Evolutionary conservation across 2,888 invertebrate genomes (phyloP), one percentile per base, ranked within the genome.

Genomic region (Papilio elwesi): DNA sequence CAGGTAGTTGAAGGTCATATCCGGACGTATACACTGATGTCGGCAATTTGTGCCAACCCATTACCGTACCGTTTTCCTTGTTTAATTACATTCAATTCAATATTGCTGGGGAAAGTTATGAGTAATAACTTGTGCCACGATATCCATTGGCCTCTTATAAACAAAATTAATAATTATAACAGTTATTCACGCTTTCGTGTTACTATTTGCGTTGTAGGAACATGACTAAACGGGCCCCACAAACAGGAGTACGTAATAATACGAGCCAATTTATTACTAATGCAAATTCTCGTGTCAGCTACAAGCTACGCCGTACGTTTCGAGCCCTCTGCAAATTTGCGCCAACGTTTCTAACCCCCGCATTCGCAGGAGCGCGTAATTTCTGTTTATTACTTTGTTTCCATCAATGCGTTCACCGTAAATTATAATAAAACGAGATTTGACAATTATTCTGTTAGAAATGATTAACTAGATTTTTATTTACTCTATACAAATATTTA

Each of bases 201-300:
- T 26, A 26, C 26, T 26, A 26, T 26, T 26, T 26, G 26, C 4
- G 26, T 26, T 4, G 26, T 26, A 26, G 26, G 2, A 26, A 26
- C 26, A 26, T 26, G 4, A 55, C 26, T 57, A 26, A 57, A 57
- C 57, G 13, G 11, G 52, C 16, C 10, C 26, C 57, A 26, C 36
- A 36, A 57, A 36, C 57, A 57, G 16, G 12, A 36, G 57, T 57
- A 36, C 7, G 57, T 36, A 62, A 62, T 69, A 69, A 26, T 26
- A n/a, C 36, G 55, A 65, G 48, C 67, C 59, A 62, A 62, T 71
- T 62, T 59, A 67, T 71, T 70, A 57, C 66, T n/a, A 38, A 71
- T 71, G 71, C 67, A 71, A 70, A 71, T 67, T 51, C n/a, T 52
- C 16, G 26, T 62, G 71, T 71, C 71, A 71, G 71, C 26, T 15